Evolutionary conservation across 1,140 invertebrate species (phyloP), one percentile per base, ranked within the genome.

Genomic region (Melanaphis sacchari): DNA sequence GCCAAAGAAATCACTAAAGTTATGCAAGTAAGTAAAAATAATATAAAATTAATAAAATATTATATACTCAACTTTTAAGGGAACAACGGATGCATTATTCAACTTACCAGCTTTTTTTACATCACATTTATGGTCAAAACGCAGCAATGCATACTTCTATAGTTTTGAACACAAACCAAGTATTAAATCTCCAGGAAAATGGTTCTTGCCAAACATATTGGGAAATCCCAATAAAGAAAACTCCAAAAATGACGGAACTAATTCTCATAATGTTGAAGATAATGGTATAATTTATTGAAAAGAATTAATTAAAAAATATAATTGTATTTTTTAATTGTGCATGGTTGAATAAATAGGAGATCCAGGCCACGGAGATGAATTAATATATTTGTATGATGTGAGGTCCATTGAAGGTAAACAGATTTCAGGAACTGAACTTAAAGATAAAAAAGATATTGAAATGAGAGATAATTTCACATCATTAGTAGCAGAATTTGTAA

Each of bases 81-180:
- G 95, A 76, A 95, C 96, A 18, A 96, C 95, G 7, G 97, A 97
- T 94, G 97, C 97, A 0, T 94, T 97, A 15, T 97, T 97, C 94
- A 97, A 97, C 94, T 96, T 97, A 40, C 97, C 97, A 1, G 97
- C 97, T 2, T 97, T 97, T 94, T 94, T 97, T 31, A 97, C 96
- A 18, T 96, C 96, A 0, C 95, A 96, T 76, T 95, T 96, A 18
- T 97, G 97, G 97, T 96, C 96, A 0, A 95, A 95, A 94, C 95
- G 95, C 6, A 96, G 96, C 0, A 96, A 96, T 0, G 95, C 97
- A 0, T 97, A 96, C 94, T 95, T 97, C 41, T 98, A 97, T 94
- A 97, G 96, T 94, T 97, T 98, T 94, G 97, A 98, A 93, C 96
- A 97, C 93, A 95, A 95, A 22, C 41, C 94, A 2, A 96, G 52